Conservation (phyloP, 2,113 vertebrate genomes). For the Notiomystis cincta region DNA sequence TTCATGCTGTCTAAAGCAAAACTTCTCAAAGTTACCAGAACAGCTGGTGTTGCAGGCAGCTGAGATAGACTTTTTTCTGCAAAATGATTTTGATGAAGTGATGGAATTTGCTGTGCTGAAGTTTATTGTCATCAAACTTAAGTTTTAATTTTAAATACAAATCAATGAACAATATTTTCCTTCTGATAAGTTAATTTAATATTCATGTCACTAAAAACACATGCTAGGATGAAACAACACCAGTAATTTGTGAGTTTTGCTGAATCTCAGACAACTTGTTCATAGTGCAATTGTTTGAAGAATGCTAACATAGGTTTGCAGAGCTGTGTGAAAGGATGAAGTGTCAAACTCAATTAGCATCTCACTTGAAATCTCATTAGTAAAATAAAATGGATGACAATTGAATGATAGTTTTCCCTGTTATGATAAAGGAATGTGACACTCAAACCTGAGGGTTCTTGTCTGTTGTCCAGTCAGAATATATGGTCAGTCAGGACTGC, state of each 20-base stretch:
- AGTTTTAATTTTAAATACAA: neutral
- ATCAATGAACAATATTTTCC: neutral
- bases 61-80: neutral
- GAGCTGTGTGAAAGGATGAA: neutral
- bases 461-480: neutral
- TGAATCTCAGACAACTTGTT: neutral
- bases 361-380: constrained; percentile 31
- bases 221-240: neutral
- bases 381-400: constrained; percentile 7
- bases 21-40: neutral
- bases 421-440: neutral
- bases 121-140: neutral
- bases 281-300: neutral
- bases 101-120: neutral
- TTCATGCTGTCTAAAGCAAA: neutral
- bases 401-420: neutral
- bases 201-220: neutral
- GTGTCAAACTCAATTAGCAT: neutral
- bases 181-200: neutral
- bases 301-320: neutral
- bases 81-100: neutral
- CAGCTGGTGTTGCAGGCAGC: neutral
- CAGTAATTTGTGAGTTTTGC: neutral
- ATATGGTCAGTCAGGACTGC: neutral
- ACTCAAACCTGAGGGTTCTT: neutral